These are phyloP conservation scores for Formica aserva DNA, from an alignment of 2,888 invertebrate species.

Conservation along the genomic window DNA sequence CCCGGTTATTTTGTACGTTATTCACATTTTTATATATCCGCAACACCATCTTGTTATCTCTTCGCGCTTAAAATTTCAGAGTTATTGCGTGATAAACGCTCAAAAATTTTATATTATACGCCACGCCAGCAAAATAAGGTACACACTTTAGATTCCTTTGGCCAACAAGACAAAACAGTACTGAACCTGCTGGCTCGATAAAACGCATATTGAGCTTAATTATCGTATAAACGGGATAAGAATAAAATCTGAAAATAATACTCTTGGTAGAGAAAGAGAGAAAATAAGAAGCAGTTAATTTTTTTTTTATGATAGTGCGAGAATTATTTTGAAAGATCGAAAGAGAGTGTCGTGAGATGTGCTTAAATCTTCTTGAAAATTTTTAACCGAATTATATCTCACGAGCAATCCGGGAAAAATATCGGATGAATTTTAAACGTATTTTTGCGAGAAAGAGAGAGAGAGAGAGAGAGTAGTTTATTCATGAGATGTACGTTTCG, in stretches of 20 bases:
- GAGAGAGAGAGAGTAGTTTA: conserved; percentile 29
- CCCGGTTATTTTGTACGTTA: conserved; percentile 10
- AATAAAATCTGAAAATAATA: conserved; percentile 4
- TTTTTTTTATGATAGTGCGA: neutral
- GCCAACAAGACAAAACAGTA: neutral
- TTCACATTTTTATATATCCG: conserved; percentile 13
- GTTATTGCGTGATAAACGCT: conserved; percentile 27
- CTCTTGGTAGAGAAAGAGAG: neutral
- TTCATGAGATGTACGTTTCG: conserved; percentile 39
- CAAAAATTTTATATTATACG: conserved; percentile 19
- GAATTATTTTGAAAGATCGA: conserved; percentile 4
- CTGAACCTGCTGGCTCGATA: neutral
- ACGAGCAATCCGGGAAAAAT: conserved; percentile 8
- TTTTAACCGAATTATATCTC: neutral
- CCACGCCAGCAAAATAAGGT: neutral
- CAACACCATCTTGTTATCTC: conserved; percentile 19
- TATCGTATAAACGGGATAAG: neutral
- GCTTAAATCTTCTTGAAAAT: conserved; percentile 19
- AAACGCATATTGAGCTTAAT: neutral
- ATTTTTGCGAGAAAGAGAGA: neutral
- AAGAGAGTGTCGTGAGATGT: neutral
- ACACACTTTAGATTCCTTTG: neutral
- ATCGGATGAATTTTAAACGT: conserved; percentile 10
- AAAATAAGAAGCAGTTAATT: neutral
- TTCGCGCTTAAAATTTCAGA: conserved; percentile 3